Evolutionary conservation across 2,888 invertebrate genomes (phyloP).

Genomic region (Phoronis australis): DNA sequence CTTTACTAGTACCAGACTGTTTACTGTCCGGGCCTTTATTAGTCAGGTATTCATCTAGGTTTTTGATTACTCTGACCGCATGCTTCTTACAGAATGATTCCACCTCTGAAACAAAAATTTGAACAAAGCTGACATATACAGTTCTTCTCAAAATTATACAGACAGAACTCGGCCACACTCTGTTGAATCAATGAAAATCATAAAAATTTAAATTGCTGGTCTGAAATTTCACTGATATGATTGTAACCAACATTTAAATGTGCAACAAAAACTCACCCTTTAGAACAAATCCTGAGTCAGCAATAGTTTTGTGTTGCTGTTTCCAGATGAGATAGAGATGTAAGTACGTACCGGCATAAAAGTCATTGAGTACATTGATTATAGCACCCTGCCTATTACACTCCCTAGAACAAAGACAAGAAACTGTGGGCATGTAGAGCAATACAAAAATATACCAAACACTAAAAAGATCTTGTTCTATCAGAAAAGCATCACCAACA

Average conservation of each 20-base stretch:
- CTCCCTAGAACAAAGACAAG: constrained; percentile 43
- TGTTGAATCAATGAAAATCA: too few species aligned
- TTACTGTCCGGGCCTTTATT: too few species aligned
- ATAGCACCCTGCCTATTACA: constrained; percentile 50
- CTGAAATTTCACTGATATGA: too few species aligned
- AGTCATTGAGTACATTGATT: constrained; percentile 53
- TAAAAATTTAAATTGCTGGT: too few species aligned
- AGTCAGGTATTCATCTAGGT: constrained; percentile 24
- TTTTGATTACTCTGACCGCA: constrained; percentile 23
- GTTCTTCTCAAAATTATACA: too few species aligned
- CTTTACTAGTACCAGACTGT: too few species aligned
- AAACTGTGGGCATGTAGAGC: too few species aligned
- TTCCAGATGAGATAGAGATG: constrained; percentile 55
- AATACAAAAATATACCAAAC: too few species aligned
- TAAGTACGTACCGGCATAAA: constrained; percentile 54
- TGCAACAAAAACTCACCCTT: constrained; percentile 48
- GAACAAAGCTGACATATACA: background rate
- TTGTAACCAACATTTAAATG: background rate
- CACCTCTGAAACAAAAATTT: constrained; percentile 35
- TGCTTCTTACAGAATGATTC: constrained; percentile 39
- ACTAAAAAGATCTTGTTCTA: too few species aligned
- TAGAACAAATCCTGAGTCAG: constrained; percentile 56
- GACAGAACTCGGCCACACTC: too few species aligned
- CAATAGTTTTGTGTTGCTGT: constrained; percentile 54
- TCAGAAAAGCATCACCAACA: too few species aligned